Evolutionary conservation across 1,140 invertebrate species (phyloP).

Genomic region (Macrocentrus cingulum): DNA sequence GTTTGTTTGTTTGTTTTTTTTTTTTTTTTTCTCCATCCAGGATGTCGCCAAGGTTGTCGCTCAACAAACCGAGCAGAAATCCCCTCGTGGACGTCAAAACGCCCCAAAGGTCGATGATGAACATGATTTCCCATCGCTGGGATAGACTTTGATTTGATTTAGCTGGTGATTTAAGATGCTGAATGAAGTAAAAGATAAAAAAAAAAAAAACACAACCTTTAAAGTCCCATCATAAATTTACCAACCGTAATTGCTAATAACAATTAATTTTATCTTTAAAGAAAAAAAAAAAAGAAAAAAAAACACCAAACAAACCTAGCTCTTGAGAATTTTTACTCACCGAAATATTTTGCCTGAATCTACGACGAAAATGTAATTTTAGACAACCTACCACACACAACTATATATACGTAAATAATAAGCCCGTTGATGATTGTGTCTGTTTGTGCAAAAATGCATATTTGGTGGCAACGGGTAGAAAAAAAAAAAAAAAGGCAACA

Average conservation of each 20-base stretch:
- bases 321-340: too few species aligned
- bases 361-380: too few species aligned
- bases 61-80: slow-evolving; percentile 47
- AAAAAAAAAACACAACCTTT: neutral
- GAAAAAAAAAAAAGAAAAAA: slow-evolving; percentile 2
- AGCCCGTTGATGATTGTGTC: too few species aligned
- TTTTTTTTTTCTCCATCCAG: slow-evolving; percentile 20
- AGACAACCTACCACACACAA: too few species aligned
- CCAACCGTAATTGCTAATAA: too few species aligned
- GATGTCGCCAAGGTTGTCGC: slow-evolving; percentile 32
- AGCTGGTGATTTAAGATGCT: neutral
- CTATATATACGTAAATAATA: too few species aligned
- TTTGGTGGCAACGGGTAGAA: too few species aligned
- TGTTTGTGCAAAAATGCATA: too few species aligned
- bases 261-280: too few species aligned
- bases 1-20: slow-evolving; percentile 19
- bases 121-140: slow-evolving; percentile 90
- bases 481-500: too few species aligned
- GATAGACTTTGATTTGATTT: slow-evolving; percentile 52
- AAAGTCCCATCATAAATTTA: neutral
- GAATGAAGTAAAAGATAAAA: neutral
- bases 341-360: too few species aligned
- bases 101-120: slow-evolving; percentile 95
- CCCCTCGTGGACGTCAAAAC: slow-evolving; percentile 60
- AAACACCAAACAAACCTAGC: slow-evolving; percentile 7